Percentiles rank a stretch among this genome's conserved stretches.
Evolutionary conservation across 2,888 invertebrate species (phyloP).

Genomic region (Ariolimax columbianus): DNA sequence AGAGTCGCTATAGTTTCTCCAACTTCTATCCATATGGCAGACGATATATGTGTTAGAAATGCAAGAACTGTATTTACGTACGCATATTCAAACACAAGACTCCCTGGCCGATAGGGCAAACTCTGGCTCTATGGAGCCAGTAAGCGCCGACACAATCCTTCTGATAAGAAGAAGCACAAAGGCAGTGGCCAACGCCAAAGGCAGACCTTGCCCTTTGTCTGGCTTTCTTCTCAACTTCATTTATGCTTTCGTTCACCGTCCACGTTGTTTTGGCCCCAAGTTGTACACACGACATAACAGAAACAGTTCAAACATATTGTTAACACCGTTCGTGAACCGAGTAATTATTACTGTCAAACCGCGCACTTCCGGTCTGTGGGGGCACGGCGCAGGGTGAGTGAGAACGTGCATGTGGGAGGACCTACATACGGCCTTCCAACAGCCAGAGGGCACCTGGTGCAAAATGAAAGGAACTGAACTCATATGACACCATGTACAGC

Average conservation of each 20-base stretch:
- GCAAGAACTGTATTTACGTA: background rate
- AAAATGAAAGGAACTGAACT: constrained; percentile 15
- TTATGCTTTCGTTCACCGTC: constrained; percentile 7
- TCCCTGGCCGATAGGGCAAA: background rate
- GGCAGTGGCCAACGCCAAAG: constrained; percentile 28
- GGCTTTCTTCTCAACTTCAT: constrained; percentile 5
- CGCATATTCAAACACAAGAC: constrained; percentile 4
- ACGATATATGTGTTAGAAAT: background rate
- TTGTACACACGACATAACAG: constrained; percentile 9
- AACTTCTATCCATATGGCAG: background rate
- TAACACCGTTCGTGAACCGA: constrained; percentile 12
- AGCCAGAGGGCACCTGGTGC: constrained; percentile 6
- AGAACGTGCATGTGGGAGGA: constrained; percentile 35
- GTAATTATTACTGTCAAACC: constrained; percentile 40
- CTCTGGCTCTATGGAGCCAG: background rate
- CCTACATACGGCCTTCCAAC: constrained; percentile 9
- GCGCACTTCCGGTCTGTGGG: constrained; percentile 29
- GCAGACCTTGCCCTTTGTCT: constrained; percentile 35
- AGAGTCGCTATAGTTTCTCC: background rate
- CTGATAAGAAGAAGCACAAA: constrained; percentile 29
- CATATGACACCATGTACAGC: background rate
- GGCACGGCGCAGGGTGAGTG: constrained; percentile 17
- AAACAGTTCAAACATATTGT: constrained; percentile 30
- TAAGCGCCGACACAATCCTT: constrained; percentile 26
- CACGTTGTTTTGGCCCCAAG: background rate